phyloP scores from a whole-genome alignment of 2,888 invertebrate species.

The Pilophorus perplexus region DNA sequence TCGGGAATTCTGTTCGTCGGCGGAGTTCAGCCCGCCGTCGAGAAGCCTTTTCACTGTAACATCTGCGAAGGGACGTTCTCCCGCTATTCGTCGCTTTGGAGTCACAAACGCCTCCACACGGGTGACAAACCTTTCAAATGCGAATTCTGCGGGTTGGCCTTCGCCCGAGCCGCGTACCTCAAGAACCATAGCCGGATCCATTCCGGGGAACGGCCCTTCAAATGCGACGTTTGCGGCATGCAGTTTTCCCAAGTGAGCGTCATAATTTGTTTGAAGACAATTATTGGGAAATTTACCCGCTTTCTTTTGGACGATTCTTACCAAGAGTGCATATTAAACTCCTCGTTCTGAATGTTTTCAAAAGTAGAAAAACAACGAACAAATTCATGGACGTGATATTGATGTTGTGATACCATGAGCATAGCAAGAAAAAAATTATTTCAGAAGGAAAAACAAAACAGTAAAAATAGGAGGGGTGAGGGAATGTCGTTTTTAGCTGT shows the following conservation, averaged over 20 bases:
- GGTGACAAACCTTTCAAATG: slow-evolving; percentile 84
- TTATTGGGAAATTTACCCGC: too few relatives aligned
- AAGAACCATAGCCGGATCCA: slow-evolving; percentile 86
- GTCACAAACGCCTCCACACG: slow-evolving; percentile 82
- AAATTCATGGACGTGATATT: too few relatives aligned
- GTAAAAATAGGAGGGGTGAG: too few relatives aligned
- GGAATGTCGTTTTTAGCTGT: too few relatives aligned
- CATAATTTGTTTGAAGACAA: too few relatives aligned
- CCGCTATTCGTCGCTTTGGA: slow-evolving; percentile 79
- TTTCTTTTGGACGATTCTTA: too few relatives aligned
- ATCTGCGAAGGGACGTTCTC: slow-evolving; percentile 66
- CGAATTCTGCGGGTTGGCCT: slow-evolving; percentile 81
- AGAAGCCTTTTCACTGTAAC: slow-evolving; percentile 85
- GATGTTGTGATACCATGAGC: too few relatives aligned
- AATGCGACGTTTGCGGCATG: slow-evolving; percentile 85
- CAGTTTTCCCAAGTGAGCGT: slow-evolving; percentile 64
- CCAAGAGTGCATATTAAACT: too few relatives aligned
- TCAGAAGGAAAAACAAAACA: too few relatives aligned
- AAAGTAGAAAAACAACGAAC: too few relatives aligned
- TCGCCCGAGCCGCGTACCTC: slow-evolving; percentile 85
- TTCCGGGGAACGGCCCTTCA: slow-evolving; percentile 63
- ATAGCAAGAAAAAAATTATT: too few relatives aligned
- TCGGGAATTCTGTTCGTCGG: slow-evolving; percentile 81
- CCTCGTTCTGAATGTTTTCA: too few relatives aligned
- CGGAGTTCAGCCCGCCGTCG: slow-evolving; percentile 52